Conservation (phyloP, 2,888 invertebrate genomes). For the Capitulum mitella region DNA sequence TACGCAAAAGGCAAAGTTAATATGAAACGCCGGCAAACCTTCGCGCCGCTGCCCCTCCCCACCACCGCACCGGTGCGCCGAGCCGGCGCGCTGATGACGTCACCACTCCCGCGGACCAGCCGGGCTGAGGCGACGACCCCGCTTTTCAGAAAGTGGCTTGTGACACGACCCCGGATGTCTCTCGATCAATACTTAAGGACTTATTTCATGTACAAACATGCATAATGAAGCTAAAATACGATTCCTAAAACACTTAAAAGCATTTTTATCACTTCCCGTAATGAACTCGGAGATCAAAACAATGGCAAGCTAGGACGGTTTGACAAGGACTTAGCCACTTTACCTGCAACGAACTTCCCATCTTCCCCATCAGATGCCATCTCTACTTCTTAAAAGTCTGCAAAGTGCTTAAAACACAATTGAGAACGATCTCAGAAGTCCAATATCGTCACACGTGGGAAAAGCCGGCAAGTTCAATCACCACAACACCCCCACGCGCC, state of each 20-base stretch:
- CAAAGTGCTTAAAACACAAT: neutral
- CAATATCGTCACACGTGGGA: neutral
- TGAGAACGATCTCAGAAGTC: neutral
- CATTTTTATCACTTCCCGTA: neutral
- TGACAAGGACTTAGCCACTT: neutral
- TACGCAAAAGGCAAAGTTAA: too few relatives aligned
- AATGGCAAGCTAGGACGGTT: neutral
- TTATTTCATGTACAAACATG: neutral
- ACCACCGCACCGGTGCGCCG: neutral
- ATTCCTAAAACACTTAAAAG: neutral
- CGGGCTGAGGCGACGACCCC: conserved; percentile 2
- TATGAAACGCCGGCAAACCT: too few relatives aligned
- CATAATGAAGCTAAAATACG: neutral
- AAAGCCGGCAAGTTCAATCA: neutral
- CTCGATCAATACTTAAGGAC: neutral
- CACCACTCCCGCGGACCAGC: neutral
- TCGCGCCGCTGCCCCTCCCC: neutral
- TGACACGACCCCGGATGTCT: neutral
- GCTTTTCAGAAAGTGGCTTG: neutral
- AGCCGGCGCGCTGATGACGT: neutral
- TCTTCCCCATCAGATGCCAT: neutral
- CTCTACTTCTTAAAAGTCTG: neutral
- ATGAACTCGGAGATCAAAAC: neutral
- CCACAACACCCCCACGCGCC: neutral
- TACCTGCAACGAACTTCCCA: neutral